phyloP scores from a whole-genome alignment of 2,113 vertebrate genomes.

The Corapipo altera region DNA sequence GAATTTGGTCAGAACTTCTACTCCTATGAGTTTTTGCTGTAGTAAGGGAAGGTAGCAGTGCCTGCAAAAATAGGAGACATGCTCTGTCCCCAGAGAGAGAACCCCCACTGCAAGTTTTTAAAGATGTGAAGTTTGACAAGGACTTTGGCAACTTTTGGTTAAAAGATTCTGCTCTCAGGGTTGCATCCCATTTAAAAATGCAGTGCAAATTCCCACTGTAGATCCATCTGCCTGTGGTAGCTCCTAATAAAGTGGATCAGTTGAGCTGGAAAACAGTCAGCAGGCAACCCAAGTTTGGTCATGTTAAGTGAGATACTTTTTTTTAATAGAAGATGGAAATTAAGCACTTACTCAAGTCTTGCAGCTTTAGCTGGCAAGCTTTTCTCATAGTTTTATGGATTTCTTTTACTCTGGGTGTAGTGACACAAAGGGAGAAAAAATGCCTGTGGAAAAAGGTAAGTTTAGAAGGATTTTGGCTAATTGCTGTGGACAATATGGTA shows the following conservation, averaged over 20 bases:
- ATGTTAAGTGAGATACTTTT: background rate
- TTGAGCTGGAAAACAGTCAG: background rate
- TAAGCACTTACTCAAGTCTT: slow-evolving; percentile 59
- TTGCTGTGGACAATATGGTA: background rate
- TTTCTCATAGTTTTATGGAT: background rate
- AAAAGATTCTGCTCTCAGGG: background rate
- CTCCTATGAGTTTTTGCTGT: background rate
- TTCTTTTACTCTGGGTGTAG: background rate
- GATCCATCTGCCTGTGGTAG: background rate
- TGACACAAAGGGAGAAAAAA: background rate
- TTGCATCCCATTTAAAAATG: background rate
- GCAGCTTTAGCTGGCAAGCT: background rate
- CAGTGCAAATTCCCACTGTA: background rate
- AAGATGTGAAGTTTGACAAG: background rate
- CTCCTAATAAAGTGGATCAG: background rate
- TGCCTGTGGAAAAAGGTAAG: background rate
- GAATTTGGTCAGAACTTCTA: slow-evolving; percentile 21
- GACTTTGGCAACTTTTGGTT: background rate
- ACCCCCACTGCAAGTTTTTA: background rate
- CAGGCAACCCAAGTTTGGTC: background rate
- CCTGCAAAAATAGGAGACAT: background rate
- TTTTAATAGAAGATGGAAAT: slow-evolving; percentile 46
- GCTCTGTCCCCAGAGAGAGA: background rate
- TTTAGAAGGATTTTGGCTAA: background rate
- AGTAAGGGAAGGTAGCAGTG: background rate